Conservation (phyloP, 2,797 vertebrate species). For the Botia almorhae region DNA sequence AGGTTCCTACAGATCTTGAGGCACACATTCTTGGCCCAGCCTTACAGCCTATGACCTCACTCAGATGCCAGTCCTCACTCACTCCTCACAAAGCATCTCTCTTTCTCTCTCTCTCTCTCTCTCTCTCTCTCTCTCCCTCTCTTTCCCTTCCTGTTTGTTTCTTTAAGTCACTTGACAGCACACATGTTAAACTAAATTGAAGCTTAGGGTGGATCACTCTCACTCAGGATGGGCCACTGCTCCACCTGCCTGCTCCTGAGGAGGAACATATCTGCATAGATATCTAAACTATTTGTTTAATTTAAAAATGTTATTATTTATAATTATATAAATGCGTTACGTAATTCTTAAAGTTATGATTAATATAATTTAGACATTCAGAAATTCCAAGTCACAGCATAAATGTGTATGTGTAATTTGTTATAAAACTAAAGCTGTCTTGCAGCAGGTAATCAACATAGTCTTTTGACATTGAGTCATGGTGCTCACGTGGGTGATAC, state of each 20-base stretch:
- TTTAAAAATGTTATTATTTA: background rate
- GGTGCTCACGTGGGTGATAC: background rate
- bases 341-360: background rate
- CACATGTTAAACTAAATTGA: background rate
- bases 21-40: conserved; percentile 58
- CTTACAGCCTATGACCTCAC: conserved; percentile 71
- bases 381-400: background rate
- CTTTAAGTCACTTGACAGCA: background rate
- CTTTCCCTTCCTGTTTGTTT: background rate
- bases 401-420: background rate
- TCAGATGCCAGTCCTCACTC: conserved; percentile 66
- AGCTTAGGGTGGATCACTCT: conserved; percentile 28
- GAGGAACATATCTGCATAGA: background rate
- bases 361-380: background rate
- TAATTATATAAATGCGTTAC: background rate
- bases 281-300: background rate
- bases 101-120: background rate
- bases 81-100: conserved; percentile 30
- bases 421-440: background rate
- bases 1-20: conserved; percentile 68
- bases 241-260: background rate
- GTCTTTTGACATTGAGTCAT: background rate
- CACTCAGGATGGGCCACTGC: background rate
- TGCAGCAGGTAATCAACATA: background rate
- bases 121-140: background rate